Evolutionary conservation across 2,888 invertebrate species (phyloP).

Genomic region (Eupithecia exiguata): DNA sequence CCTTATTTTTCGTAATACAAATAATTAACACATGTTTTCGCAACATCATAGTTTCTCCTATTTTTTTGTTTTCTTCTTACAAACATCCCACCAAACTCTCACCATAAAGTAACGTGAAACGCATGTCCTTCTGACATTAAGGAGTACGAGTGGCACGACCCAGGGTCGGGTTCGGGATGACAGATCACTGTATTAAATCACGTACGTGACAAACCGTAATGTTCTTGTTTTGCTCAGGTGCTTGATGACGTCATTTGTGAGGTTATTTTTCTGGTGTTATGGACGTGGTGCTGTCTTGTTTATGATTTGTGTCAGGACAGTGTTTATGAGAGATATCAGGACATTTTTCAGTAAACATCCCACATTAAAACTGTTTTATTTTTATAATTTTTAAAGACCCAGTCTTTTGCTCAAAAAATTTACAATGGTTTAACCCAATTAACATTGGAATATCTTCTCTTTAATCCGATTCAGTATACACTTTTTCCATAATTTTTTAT

Average conservation of each 20-base stretch:
- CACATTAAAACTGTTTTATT: not conserved
- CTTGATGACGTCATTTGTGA: conserved; percentile 54
- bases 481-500: too few species aligned
- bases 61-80: not conserved
- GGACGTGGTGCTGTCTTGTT: not conserved
- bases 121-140: conserved; percentile 69
- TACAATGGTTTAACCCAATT: too few species aligned
- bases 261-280: conserved; percentile 36
- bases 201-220: conserved; percentile 67
- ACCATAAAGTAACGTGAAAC: conserved; percentile 63
- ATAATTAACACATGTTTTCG: not conserved
- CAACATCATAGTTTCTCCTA: not conserved
- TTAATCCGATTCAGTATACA: too few species aligned
- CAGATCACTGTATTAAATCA: conserved; percentile 67
- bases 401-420: too few species aligned
- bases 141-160: conserved; percentile 45
- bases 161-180: conserved; percentile 73
- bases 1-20: too few species aligned
- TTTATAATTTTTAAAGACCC: too few species aligned
- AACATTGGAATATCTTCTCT: too few species aligned
- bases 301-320: not conserved
- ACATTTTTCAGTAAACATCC: not conserved
- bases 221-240: conserved; percentile 61
- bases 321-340: not conserved
- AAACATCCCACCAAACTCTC: conserved; percentile 46